A percentile compares a stretch with the other conserved stretches of the same genome.
phyloP scores from a whole-genome alignment of 2,888 invertebrate genomes.

The Gibbula magus region DNA sequence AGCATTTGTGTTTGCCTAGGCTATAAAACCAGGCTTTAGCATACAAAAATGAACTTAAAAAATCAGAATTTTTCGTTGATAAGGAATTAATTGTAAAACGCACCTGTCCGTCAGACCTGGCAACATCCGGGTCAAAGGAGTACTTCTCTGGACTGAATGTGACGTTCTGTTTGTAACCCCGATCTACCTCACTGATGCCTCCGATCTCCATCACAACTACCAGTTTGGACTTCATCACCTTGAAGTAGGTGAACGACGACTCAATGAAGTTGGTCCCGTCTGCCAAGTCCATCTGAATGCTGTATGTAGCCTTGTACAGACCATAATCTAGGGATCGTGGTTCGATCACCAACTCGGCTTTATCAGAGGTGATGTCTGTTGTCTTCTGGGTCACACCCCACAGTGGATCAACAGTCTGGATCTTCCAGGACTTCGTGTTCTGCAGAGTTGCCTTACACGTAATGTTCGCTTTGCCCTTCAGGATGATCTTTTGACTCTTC shows the following conservation, averaged over 20 bases:
- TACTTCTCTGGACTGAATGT: constrained; percentile 63
- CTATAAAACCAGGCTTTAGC: too few relatives aligned
- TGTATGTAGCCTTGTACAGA: constrained; percentile 68
- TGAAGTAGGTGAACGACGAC: constrained; percentile 55
- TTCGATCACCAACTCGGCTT: constrained; percentile 57
- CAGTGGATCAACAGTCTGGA: constrained; percentile 43
- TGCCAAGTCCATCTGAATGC: constrained; percentile 61
- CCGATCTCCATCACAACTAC: constrained; percentile 69
- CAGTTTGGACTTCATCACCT: constrained; percentile 67
- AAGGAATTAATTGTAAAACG: neutral
- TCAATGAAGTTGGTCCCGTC: neutral
- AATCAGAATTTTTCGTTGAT: too few relatives aligned
- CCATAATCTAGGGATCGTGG: constrained; percentile 67
- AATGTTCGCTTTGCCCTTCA: constrained; percentile 56
- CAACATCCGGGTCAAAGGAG: constrained; percentile 74
- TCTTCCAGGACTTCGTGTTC: constrained; percentile 64
- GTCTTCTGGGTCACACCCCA: constrained; percentile 44
- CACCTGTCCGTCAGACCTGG: constrained; percentile 45
- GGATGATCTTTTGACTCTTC: constrained; percentile 35
- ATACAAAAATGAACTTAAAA: too few relatives aligned
- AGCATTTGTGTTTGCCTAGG: too few relatives aligned
- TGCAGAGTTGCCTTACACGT: constrained; percentile 55
- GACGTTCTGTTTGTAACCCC: constrained; percentile 24
- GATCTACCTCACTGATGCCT: constrained; percentile 36
- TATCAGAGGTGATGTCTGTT: constrained; percentile 23